Evolutionary conservation across 2,888 invertebrate species (phyloP), one percentile per base, ranked within the genome.

Genomic region (Harpagoxenus sublaevis): DNA sequence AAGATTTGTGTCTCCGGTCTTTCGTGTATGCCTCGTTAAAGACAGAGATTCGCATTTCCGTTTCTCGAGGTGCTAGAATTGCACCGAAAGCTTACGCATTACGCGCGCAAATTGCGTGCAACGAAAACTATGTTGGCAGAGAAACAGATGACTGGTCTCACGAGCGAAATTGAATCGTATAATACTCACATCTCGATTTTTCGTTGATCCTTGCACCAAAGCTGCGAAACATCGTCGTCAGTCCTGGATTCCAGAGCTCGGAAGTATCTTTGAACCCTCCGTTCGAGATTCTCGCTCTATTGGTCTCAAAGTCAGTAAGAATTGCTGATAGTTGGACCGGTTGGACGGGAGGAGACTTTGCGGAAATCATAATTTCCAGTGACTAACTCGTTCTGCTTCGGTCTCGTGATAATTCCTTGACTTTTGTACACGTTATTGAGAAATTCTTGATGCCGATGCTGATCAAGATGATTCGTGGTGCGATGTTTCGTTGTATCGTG

Each of bases 1-100:
- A 73, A 73, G 71, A 81, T 81, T 71, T 51, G 79, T 81, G 73
- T 60, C 79, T 81, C 79, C 79, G 79, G 48, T 79, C 35, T 81
- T 62, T 81, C 79, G 79, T 35, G 48, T 51, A 71, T 39, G 79
- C 71, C 73, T 71, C 79, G 79, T 81, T 81, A 60, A 81, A 71
- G 73, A 62, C 45, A 48, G 60, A 79, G 71, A 79, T 62, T 81
- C 55, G 71, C n/a, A 51, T 81, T 81, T 81, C 79, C 73, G 73
- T 73, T 71, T 71, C 71, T 48, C 73, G 48, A 60, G 60, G 79
- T 71, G 79, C 18, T 48, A 48, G 35, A 79, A 60, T 60, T 60
- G 23, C 78, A 35, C 9, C n/a, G 35, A 39, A 35, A 48, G 71
- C 18, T 70, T 28, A 79, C 48, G 48, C 51, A 53, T 78, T 31